These are phyloP conservation scores for Drosophila bifasciata DNA, from an alignment of 1,140 invertebrate genomes.

Conservation along the genomic window DNA sequence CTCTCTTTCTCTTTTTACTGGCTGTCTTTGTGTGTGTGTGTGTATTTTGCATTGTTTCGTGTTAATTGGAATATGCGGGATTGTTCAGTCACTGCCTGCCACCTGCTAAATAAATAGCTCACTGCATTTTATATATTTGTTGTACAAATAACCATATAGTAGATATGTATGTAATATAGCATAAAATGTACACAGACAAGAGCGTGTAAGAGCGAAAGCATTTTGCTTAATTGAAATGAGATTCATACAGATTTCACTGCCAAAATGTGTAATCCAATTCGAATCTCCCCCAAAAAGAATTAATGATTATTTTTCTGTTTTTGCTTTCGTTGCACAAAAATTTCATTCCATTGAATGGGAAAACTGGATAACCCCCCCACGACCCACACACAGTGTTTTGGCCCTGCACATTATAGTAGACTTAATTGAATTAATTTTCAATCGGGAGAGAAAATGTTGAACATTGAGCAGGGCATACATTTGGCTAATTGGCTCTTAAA, in stretches of 20 bases:
- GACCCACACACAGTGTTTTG: conserved; percentile 15
- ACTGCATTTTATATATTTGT: conserved; percentile 53
- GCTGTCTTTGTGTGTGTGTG: conserved; percentile 22
- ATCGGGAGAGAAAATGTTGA: conserved; percentile 18
- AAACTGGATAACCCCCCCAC: background rate
- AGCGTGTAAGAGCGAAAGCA: conserved; percentile 8
- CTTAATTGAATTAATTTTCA: conserved; percentile 66
- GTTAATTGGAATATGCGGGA: conserved; percentile 68
- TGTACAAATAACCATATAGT: conserved; percentile 32
- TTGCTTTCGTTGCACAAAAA: conserved; percentile 45
- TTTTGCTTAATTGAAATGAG: conserved; percentile 43
- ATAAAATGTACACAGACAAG: conserved; percentile 22
- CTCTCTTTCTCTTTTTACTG: background rate
- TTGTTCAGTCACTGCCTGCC: conserved; percentile 36
- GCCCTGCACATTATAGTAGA: conserved; percentile 48
- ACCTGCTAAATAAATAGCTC: conserved; percentile 76
- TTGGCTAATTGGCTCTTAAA: conserved; percentile 58
- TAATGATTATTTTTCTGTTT: conserved; percentile 25
- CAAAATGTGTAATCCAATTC: conserved; percentile 20
- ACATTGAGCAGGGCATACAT: conserved; percentile 47
- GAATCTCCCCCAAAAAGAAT: conserved; percentile 19
- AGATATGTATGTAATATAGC: conserved; percentile 13
- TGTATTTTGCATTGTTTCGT: conserved; percentile 29
- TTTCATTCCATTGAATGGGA: conserved; percentile 15
- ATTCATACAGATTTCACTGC: conserved; percentile 16